Percentiles rank a stretch among this genome's conserved stretches.
Conservation (phyloP, 2,888 invertebrate genomes). For the Terebella lapidaria region DNA sequence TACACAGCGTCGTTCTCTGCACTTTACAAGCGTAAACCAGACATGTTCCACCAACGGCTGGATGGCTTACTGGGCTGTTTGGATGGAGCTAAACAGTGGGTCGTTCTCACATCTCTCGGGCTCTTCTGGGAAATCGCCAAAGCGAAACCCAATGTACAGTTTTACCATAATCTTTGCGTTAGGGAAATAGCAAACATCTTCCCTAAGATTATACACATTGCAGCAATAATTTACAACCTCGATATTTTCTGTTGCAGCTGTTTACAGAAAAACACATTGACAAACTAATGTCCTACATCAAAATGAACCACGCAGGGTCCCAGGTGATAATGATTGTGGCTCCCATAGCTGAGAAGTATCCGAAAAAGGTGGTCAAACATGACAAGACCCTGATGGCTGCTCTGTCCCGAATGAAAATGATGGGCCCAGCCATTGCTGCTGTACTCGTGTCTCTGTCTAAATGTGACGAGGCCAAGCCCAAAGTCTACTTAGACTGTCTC, state of each 20-base stretch:
- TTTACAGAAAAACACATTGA: too few relatives aligned
- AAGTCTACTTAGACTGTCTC: too few relatives aligned
- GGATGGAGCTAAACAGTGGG: constrained; percentile 15
- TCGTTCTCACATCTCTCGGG: constrained; percentile 11
- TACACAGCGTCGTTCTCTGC: not conserved
- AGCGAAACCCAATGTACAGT: constrained; percentile 29
- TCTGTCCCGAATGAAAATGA: not conserved
- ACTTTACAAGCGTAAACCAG: not conserved
- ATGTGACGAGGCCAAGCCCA: not conserved
- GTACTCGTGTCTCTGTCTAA: not conserved
- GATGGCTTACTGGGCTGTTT: constrained; percentile 22
- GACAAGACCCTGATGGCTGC: not conserved
- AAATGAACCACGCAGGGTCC: too few relatives aligned
- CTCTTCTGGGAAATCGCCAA: constrained; percentile 23
- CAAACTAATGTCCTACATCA: too few relatives aligned
- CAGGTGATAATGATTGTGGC: too few relatives aligned
- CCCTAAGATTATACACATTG: too few relatives aligned
- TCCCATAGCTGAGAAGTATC: constrained; percentile 20
- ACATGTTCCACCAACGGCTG: constrained; percentile 13
- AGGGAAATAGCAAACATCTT: too few relatives aligned
- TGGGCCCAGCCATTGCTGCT: not conserved
- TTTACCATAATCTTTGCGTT: too few relatives aligned
- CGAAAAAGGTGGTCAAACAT: constrained; percentile 13
- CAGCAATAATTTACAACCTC: too few relatives aligned
- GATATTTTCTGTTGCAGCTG: too few relatives aligned